A percentile compares a stretch with the other conserved stretches of the same genome.
Evolutionary conservation across 2,888 invertebrate species (phyloP).

Genomic region (Tortrix viridana): DNA sequence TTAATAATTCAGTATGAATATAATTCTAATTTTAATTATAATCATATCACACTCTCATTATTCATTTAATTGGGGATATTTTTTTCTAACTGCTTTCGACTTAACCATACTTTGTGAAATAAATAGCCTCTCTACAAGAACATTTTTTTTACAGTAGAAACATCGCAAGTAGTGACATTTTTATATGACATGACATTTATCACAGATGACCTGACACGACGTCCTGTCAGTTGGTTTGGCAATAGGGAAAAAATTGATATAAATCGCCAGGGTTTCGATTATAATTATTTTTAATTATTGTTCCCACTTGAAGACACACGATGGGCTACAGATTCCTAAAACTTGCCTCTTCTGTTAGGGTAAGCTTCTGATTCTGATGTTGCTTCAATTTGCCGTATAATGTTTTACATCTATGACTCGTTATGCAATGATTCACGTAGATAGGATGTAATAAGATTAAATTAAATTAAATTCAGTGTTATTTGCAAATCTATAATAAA

Average conservation of each 20-base stretch:
- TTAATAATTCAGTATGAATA: too few relatives aligned
- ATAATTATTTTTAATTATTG: constrained; percentile 46
- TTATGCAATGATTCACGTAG: constrained; percentile 65
- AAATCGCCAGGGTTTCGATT: constrained; percentile 57
- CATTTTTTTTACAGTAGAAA: constrained; percentile 18
- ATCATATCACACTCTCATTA: too few relatives aligned
- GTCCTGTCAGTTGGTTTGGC: too few relatives aligned
- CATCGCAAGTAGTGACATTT: constrained; percentile 11
- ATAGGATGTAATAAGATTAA: constrained; percentile 6
- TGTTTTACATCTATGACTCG: constrained; percentile 51
- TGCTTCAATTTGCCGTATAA: constrained; percentile 5
- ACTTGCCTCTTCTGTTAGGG: constrained; percentile 72
- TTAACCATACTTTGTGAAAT: neutral
- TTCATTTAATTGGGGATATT: too few relatives aligned
- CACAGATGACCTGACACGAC: constrained; percentile 17
- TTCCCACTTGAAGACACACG: constrained; percentile 45
- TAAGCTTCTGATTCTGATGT: constrained; percentile 52
- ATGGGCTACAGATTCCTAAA: constrained; percentile 78
- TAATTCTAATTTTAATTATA: too few relatives aligned
- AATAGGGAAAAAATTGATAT: too few relatives aligned
- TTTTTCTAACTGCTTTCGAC: neutral
- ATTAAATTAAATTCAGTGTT: constrained; percentile 5
- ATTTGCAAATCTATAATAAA: neutral
- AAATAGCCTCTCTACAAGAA: neutral
- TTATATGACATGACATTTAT: constrained; percentile 38